These are phyloP conservation scores for Heliconius hermathena DNA, from an alignment of 1,140 invertebrate genomes.

Conservation along the genomic window DNA sequence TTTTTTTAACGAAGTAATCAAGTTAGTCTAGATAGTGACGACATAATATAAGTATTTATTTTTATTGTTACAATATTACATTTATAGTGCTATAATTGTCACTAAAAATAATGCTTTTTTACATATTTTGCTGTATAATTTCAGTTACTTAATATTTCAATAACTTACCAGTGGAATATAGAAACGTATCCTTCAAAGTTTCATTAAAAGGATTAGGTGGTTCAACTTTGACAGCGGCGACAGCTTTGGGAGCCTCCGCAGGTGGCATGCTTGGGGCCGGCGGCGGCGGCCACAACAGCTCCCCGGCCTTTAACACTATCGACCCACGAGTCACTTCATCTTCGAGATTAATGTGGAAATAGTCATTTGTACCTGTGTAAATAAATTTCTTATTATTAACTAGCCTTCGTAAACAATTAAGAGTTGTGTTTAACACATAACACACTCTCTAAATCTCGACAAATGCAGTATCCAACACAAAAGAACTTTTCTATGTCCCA, in stretches of 20 bases:
- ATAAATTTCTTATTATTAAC: not conserved
- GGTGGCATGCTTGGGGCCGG: slow-evolving; percentile 80
- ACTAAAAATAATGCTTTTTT: no score
- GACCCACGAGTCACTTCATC: slow-evolving; percentile 94
- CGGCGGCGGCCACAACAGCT: slow-evolving; percentile 91
- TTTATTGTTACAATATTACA: no score
- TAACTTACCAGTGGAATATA: slow-evolving; percentile 86
- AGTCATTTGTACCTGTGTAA: slow-evolving; percentile 85
- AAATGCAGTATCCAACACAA: no score
- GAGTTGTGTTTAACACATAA: no score
- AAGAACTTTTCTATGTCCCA: no score
- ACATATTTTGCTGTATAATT: no score
- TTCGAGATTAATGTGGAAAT: slow-evolving; percentile 90
- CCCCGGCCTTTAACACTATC: slow-evolving; percentile 88
- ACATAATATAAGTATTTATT: no score
- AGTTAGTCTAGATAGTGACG: not conserved
- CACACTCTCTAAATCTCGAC: no score
- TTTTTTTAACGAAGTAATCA: not conserved
- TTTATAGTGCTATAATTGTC: no score
- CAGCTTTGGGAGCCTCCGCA: slow-evolving; percentile 74
- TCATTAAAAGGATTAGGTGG: slow-evolving; percentile 81
- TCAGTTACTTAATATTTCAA: no score
- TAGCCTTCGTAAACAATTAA: no score
- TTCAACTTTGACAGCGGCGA: slow-evolving; percentile 56
- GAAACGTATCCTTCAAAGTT: slow-evolving; percentile 85